phyloP scores from a whole-genome alignment of 2,113 vertebrate genomes.

The Odontophorus gujanensis region DNA sequence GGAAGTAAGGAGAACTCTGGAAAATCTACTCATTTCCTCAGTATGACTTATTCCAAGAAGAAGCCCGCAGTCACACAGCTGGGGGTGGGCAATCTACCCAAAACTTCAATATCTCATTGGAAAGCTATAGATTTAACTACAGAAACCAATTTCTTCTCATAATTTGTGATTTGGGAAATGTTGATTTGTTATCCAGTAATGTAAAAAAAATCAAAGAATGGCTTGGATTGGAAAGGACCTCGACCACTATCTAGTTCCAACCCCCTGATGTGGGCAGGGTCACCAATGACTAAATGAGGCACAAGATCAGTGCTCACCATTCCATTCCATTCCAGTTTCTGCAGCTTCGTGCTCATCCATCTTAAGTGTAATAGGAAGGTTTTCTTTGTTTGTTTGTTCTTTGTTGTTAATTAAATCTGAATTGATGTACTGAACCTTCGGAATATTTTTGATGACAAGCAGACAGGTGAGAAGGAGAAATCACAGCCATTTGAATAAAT shows the following conservation, averaged over 20 bases:
- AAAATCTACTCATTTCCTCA: not conserved
- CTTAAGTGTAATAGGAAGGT: not conserved
- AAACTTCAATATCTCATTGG: not conserved
- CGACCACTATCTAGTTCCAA: too few relatives aligned
- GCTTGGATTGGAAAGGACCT: too few relatives aligned
- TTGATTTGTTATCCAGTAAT: not conserved
- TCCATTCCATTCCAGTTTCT: not conserved
- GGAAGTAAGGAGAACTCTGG: not conserved
- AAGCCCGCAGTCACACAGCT: not conserved
- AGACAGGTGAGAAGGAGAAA: constrained; percentile 39
- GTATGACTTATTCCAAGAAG: not conserved
- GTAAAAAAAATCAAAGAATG: not conserved
- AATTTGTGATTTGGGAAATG: not conserved
- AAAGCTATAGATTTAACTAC: not conserved
- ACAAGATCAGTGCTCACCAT: not conserved
- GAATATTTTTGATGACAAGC: not conserved
- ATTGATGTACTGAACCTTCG: not conserved
- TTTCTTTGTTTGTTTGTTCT: too few relatives aligned
- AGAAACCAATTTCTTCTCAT: not conserved
- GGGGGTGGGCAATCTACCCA: not conserved
- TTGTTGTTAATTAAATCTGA: not conserved
- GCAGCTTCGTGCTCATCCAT: not conserved
- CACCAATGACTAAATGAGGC: too few relatives aligned
- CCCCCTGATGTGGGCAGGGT: too few relatives aligned
- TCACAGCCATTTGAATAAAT: not conserved